Evolutionary conservation across 1,140 invertebrate species (phyloP).

Genomic region (Sipha flava): DNA sequence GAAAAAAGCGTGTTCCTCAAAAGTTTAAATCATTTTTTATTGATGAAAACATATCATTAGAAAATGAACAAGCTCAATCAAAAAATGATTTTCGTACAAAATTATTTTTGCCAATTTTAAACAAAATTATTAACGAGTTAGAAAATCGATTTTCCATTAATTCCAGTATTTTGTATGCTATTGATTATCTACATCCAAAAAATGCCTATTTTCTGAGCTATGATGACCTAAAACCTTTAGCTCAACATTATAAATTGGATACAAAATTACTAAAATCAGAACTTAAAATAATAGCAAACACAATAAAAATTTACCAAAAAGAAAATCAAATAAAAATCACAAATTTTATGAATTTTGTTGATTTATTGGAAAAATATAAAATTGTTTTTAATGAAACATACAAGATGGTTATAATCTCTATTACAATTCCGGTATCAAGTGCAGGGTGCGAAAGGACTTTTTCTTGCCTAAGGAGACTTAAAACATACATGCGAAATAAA

Average conservation of each 20-base stretch:
- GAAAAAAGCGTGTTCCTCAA: neutral
- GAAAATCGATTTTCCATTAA: neutral
- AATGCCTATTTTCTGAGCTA: neutral
- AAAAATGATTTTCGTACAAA: neutral
- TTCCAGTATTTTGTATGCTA: too few relatives aligned
- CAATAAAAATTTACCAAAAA: too few relatives aligned
- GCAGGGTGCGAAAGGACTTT: neutral
- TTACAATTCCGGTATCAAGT: neutral
- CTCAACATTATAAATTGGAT: too few relatives aligned
- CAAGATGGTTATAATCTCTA: neutral
- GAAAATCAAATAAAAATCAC: too few relatives aligned
- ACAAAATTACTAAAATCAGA: too few relatives aligned
- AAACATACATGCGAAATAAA: too few relatives aligned
- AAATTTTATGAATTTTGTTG: neutral
- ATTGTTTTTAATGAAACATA: conserved; percentile 2
- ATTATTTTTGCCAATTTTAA: neutral
- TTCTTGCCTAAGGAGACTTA: too few relatives aligned
- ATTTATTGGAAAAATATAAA: neutral
- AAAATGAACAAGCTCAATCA: neutral
- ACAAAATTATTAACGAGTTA: conserved; percentile 6
- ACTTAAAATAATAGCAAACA: too few relatives aligned
- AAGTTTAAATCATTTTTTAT: conserved; percentile 5
- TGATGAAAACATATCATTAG: neutral
- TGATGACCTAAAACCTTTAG: too few relatives aligned
- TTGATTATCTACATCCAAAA: neutral